Evolutionary conservation across 2,888 invertebrate species (phyloP).

Genomic region (Heliconius sara): DNA sequence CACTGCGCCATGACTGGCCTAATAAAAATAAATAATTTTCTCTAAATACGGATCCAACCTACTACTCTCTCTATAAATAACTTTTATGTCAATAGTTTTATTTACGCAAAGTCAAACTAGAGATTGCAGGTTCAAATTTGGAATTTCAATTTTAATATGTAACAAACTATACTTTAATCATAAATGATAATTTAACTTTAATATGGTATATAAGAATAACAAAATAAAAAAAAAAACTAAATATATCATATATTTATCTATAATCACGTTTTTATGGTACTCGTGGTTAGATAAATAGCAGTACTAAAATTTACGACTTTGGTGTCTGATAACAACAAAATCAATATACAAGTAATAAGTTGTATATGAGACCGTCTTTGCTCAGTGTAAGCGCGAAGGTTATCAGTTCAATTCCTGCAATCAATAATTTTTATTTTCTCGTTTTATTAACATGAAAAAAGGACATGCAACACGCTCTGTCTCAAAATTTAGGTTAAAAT

Average conservation of each 20-base stretch:
- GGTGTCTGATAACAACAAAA: background rate
- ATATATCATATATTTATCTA: background rate
- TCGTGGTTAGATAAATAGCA: background rate
- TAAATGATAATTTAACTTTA: too few species aligned
- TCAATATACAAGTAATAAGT: background rate
- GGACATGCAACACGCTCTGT: background rate
- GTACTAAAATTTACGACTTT: background rate
- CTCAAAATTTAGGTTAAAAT: background rate
- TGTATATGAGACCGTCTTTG: background rate
- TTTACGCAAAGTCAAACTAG: too few species aligned
- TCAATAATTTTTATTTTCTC: too few species aligned
- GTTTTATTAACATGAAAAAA: background rate
- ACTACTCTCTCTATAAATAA: background rate
- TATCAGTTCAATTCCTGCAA: background rate
- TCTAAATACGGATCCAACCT: too few species aligned
- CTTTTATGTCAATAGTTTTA: too few species aligned
- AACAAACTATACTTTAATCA: too few species aligned
- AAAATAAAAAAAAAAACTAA: too few species aligned
- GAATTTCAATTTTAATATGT: too few species aligned
- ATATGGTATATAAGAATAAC: too few species aligned
- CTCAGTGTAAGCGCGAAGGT: background rate
- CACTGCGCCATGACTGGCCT: too few species aligned
- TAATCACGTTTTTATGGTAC: conserved; percentile 13
- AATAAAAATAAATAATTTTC: too few species aligned
- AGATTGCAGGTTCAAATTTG: too few species aligned